Evolutionary conservation across 2,888 invertebrate species (phyloP).

Genomic region (Hybos culiciformis): DNA sequence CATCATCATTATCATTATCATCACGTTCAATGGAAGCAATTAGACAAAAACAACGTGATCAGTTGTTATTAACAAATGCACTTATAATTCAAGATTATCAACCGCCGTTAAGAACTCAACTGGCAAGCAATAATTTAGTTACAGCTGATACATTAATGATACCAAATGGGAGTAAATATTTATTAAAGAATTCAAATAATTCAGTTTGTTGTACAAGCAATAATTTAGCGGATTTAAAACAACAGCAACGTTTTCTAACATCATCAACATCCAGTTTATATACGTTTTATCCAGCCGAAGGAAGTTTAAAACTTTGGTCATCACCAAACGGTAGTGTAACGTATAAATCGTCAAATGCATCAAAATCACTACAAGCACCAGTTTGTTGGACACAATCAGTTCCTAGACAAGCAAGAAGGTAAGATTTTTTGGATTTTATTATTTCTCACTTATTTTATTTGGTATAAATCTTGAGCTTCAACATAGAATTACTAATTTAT

Average conservation of each 20-base stretch:
- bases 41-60: conserved; percentile 19
- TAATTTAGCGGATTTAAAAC: conserved; percentile 17
- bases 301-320: conserved; percentile 35
- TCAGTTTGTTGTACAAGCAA: neutral
- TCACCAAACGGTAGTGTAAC: conserved; percentile 34
- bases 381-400: conserved; percentile 37
- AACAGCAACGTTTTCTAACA: conserved; percentile 16
- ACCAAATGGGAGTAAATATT: neutral
- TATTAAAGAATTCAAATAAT: neutral
- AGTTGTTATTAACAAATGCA: neutral
- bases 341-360: conserved; percentile 31
- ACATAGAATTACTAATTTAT: too few species aligned
- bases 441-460: too few species aligned
- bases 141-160: conserved; percentile 10
- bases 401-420: conserved; percentile 37
- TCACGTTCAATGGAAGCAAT: conserved; percentile 36
- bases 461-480: too few species aligned
- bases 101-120: conserved; percentile 8
- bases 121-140: conserved; percentile 1
- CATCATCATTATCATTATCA: too few species aligned
- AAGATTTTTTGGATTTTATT: conserved; percentile 20
- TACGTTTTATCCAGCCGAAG: conserved; percentile 36
- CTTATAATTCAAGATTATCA: conserved; percentile 18
- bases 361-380: conserved; percentile 34
- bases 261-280: conserved; percentile 34